These are phyloP conservation scores for Protophormia terraenovae DNA, from an alignment of 2,888 invertebrate genomes.

Conservation along the genomic window DNA sequence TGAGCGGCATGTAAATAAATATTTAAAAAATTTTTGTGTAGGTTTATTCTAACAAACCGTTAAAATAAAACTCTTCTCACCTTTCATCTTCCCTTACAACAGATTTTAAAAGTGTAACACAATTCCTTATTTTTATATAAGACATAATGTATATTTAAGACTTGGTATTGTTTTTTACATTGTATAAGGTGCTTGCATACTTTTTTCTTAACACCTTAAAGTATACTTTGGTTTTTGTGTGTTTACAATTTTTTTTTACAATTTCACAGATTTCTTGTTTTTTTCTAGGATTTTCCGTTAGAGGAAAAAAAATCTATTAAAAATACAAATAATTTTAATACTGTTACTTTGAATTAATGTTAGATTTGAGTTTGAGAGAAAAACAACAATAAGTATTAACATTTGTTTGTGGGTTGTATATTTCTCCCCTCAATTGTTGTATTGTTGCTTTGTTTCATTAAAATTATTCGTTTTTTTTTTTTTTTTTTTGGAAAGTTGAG, in stretches of 20 bases:
- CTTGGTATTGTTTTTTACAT: not conserved
- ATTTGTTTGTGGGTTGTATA: not conserved
- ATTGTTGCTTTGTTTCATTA: not conserved
- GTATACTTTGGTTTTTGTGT: not conserved
- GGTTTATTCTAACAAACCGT: too few species aligned
- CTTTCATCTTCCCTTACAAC: too few species aligned
- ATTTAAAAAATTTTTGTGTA: not conserved
- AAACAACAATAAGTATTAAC: not conserved
- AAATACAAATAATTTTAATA: not conserved
- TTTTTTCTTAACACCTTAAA: not conserved
- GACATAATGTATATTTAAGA: not conserved
- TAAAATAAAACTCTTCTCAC: too few species aligned
- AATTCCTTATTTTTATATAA: not conserved
- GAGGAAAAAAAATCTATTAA: too few species aligned
- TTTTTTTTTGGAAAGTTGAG: not conserved
- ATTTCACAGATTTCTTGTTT: not conserved
- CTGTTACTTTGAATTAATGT: slow-evolving; percentile 47
- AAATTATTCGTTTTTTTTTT: not conserved
- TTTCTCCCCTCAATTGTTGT: not conserved
- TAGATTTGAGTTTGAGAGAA: not conserved
- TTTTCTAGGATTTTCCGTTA: not conserved
- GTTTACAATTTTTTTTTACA: not conserved
- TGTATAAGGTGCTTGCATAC: not conserved
- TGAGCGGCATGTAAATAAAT: not conserved
- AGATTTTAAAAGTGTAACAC: not conserved